Conservation (phyloP, 2,797 vertebrate genomes). For the Heterohyrax brucei region DNA sequence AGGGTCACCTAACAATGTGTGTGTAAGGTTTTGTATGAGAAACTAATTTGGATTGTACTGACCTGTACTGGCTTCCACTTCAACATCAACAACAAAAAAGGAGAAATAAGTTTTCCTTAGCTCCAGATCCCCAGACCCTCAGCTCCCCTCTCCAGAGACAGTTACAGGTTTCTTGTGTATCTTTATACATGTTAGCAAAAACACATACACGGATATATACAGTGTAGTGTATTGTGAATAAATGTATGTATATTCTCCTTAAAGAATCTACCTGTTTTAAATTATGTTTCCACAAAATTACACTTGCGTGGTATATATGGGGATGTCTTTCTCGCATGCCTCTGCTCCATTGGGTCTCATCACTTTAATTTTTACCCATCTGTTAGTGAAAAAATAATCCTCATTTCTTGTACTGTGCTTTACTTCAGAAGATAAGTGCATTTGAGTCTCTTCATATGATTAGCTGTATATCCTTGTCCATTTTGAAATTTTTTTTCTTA, state of each 20-base stretch:
- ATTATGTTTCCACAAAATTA: conserved; percentile 20
- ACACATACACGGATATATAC: background rate
- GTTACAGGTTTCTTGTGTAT: conserved; percentile 23
- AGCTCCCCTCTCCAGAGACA: conserved; percentile 10
- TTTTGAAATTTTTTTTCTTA: conserved; percentile 16
- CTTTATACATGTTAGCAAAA: conserved; percentile 15
- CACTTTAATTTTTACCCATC: conserved; percentile 50
- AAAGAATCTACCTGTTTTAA: background rate
- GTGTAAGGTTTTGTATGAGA: too few relatives aligned
- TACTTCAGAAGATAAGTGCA: conserved; percentile 43
- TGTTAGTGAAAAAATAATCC: conserved; percentile 50
- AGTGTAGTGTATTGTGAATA: background rate
- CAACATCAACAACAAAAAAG: background rate
- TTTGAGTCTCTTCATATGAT: conserved; percentile 22
- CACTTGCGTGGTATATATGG: background rate
- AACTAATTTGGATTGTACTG: too few relatives aligned
- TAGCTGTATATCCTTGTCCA: background rate
- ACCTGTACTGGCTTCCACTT: too few relatives aligned
- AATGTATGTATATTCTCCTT: background rate
- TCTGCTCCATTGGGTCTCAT: background rate
- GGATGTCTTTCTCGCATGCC: background rate
- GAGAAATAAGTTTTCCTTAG: conserved; percentile 21
- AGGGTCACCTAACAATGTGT: too few relatives aligned
- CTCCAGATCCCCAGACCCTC: background rate
- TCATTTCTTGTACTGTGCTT: background rate